Percentiles rank a stretch among this genome's conserved stretches.
Evolutionary conservation across 2,888 invertebrate species (phyloP).

Genomic region (Tenthredo distinguenda): DNA sequence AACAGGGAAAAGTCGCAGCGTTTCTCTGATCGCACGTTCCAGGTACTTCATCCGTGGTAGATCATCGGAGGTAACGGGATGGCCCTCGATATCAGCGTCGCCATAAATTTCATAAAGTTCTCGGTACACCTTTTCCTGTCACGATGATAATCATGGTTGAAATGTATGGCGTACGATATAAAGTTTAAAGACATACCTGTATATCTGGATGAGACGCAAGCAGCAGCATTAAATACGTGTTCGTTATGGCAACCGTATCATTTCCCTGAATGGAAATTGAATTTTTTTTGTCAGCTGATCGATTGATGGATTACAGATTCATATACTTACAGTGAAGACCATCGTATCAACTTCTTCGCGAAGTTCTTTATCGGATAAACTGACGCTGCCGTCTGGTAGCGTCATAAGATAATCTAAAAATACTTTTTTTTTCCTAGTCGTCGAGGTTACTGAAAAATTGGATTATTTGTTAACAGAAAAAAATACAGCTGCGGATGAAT

Average conservation of each 20-base stretch:
- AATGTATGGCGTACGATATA: no score
- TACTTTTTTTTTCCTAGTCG: slow-evolving; percentile 70
- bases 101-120: no score
- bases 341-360: slow-evolving; percentile 82
- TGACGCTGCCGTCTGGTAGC: slow-evolving; percentile 77
- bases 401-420: slow-evolving; percentile 78
- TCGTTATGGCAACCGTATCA: slow-evolving; percentile 63
- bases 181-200: slow-evolving; percentile 56
- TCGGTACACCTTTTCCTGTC: no score
- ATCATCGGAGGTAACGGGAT: no score
- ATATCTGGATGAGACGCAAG: slow-evolving; percentile 63
- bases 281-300: no score
- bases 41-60: no score
- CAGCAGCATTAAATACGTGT: slow-evolving; percentile 61
- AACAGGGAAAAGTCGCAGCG: no score
- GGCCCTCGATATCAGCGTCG: no score
- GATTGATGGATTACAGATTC: slow-evolving; percentile 54
- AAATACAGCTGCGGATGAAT: background rate
- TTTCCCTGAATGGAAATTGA: slow-evolving; percentile 58
- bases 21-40: no score
- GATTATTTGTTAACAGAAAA: background rate
- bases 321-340: slow-evolving; percentile 80
- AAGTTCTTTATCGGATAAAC: slow-evolving; percentile 80
- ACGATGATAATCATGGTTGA: background rate
- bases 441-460: no score